phyloP scores from a whole-genome alignment of 2,888 invertebrate genomes.

The Pyrrhia umbra region DNA sequence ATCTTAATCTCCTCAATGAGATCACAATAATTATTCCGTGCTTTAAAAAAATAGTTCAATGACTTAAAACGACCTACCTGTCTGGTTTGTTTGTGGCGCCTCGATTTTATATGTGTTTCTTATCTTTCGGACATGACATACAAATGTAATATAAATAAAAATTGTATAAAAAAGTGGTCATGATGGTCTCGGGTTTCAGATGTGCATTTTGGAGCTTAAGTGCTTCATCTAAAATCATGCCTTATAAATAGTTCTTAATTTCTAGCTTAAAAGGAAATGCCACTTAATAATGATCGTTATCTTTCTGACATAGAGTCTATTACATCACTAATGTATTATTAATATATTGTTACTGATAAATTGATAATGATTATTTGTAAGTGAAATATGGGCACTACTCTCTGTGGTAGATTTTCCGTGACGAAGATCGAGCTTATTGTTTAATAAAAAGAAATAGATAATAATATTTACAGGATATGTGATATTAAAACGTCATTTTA shows the following conservation, averaged over 20 bases:
- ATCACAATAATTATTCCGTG: neutral
- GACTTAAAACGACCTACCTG: neutral
- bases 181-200: neutral
- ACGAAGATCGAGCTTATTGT: too few relatives aligned
- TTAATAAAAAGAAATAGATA: too few relatives aligned
- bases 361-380: too few relatives aligned
- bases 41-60: neutral
- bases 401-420: too few relatives aligned
- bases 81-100: slow-evolving; percentile 8
- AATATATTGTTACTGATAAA: slow-evolving; percentile 7
- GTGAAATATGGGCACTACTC: too few relatives aligned
- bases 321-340: slow-evolving; percentile 4
- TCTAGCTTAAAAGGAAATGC: neutral
- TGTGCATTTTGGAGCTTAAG: neutral
- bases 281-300: neutral
- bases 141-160: neutral
- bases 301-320: neutral
- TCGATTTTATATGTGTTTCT: slow-evolving; percentile 1
- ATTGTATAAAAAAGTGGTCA: neutral
- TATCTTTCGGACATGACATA: neutral
- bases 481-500: too few relatives aligned
- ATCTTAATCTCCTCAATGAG: too few relatives aligned
- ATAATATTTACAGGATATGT: too few relatives aligned
- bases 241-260: neutral
- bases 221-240: neutral